Evolutionary conservation across 2,888 invertebrate species (phyloP), one percentile per base, ranked within the genome.

Genomic region (Patella caerulea): DNA sequence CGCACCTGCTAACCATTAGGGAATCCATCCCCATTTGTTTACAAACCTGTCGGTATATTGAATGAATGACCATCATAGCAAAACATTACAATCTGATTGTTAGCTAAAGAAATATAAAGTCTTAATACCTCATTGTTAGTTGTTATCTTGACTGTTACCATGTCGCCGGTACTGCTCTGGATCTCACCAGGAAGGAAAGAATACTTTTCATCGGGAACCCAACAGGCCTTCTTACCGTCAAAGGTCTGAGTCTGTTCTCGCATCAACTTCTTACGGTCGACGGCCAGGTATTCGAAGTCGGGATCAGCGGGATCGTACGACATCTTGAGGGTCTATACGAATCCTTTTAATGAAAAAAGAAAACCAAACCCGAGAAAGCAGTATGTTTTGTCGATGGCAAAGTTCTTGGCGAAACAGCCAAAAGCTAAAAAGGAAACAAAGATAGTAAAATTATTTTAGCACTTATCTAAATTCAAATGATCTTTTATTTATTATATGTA

Each of bases 151-250:
- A 99, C 98, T 93, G 96, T 95, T 93, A 98, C 97, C 92, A 98
- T 94, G 87, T 99, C 99, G 89, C 98, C 99, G 94, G 98, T 98
- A 94, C 98, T 98, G 92, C 97, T 97, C 94, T 96, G 96, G 93
- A 99, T 98, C 93, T 98, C 98, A 92, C 97, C 98, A 93, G 97
- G 95, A 90, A 98, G 92, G 94, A 96, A 99, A 91, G 99, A 98
- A 92, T 99, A 98, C 94, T 98, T 98, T 90, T 98, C 97, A 93
- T 97, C 96, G 90, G 98, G 98, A 87, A 99, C 96, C 99, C 99
- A 99, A 94, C 98, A 98, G 92, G 97, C 96, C 94, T 99, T 99
- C 94, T 99, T 99, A 80, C 88, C 88, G 77, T 91, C 91, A 81
- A 88, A 90, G 45, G 89, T 78, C 75, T 85, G 82, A 14, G 85